Conservation (phyloP, 2,888 invertebrate genomes). For the Kryphioiulus occultus region DNA sequence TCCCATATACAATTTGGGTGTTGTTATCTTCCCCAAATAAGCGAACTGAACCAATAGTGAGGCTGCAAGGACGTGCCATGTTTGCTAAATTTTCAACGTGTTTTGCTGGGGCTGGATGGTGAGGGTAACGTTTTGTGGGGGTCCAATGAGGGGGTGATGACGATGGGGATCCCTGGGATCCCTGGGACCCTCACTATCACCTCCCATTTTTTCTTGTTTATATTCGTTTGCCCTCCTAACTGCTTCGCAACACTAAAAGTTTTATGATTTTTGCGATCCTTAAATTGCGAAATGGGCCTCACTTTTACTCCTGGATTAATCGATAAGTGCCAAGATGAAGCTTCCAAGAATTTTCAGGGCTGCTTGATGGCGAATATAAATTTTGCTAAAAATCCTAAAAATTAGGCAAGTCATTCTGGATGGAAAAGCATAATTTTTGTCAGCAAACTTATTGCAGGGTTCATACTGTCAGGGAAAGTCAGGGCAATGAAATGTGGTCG, state of each 20-base stretch:
- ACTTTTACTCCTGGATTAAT: constrained; percentile 18
- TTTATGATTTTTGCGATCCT: constrained; percentile 32
- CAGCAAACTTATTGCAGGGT: too few species aligned
- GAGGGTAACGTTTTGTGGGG: not conserved
- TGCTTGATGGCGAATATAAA: not conserved
- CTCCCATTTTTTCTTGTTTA: constrained; percentile 33
- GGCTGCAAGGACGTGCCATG: not conserved
- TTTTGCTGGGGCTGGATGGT: not conserved
- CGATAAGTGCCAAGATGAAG: not conserved
- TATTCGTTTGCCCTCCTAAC: constrained; percentile 35
- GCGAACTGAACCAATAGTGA: constrained; percentile 15
- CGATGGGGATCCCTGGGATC: not conserved
- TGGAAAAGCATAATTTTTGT: too few species aligned
- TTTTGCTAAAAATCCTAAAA: too few species aligned
- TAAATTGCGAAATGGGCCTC: constrained; percentile 1
- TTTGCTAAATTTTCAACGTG: not conserved
- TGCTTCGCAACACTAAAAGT: constrained; percentile 34
- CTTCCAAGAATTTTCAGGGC: not conserved
- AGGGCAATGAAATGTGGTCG: too few species aligned
- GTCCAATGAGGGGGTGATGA: not conserved
- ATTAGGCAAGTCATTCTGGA: not conserved
- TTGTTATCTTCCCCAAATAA: constrained; percentile 47
- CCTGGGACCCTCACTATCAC: not conserved
- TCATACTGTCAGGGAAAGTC: too few species aligned
- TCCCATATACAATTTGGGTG: constrained; percentile 32